Evolutionary conservation across 2,888 invertebrate genomes (phyloP), one percentile per base, ranked within the genome.

Genomic region (Apotomis capreana): DNA sequence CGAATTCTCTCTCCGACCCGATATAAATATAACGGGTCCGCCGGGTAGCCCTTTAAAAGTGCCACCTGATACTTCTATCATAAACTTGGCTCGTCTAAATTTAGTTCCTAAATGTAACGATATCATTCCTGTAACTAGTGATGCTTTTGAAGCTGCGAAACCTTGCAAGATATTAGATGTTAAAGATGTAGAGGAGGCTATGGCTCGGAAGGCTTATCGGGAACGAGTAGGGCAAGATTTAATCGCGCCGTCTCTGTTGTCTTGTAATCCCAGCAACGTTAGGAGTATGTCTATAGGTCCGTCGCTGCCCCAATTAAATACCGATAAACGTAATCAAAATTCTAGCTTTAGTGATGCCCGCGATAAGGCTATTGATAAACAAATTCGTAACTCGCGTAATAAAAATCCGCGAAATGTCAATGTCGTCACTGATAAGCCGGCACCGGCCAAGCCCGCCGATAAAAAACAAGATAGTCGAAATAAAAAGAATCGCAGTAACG

Each of bases 201-300:
- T 70, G 62, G 74, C 83, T 80, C 85, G 82, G 76, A 83, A 79
- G 75, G 74, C 79, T 36, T 84, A 84, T 78, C 82, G 80, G 71
- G 76, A 83, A 74, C 79, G 71, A 74, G 78, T 88, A 76, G 85
- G 86, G 37, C 74, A 80, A 76, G 68, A 77, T 52, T 78, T 89
- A 76, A 74, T 82, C 64, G 75, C 76, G 57, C 87, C 88, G 63
- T 80, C 75, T 65, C n/a, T 77, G 61, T 74, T 77, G 67, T 77
- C 78, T 69, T 74, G 80, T 62, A 90, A 88, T 77, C 89, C 89
- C 58, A 88, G 72, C 77, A 90, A 89, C 76, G 77, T 89, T 74
- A 84, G 87, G 79, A 84, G 78, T 69, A 87, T 88, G 87, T 85
- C 87, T 26, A 84, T 90, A 78, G 87, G 83, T 64, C 79, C 76